Evolutionary conservation across 2,113 vertebrate genomes (phyloP), one percentile per base, ranked within the genome.

Genomic region (Hippocampus mohnikei): DNA sequence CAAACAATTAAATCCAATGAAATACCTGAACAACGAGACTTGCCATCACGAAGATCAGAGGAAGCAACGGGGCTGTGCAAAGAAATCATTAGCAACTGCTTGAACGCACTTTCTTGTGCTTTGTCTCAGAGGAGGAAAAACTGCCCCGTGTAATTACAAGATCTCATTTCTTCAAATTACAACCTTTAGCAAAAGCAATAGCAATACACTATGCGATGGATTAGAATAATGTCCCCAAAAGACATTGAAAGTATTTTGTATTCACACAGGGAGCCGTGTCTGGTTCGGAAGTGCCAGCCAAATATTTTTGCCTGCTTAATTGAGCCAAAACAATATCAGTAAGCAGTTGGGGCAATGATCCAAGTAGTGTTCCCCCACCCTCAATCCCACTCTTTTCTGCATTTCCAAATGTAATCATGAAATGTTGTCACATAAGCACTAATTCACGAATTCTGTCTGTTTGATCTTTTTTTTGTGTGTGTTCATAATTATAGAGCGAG

Each of bases 131-230:
- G 13, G 41, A 65, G 41, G 13, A 65, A 44, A 60, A 44, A 13
- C 40, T 25, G 12, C 12, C n/a, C 10, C 11, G 21, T 42, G 40
- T 64, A 64, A 61, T 61, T 64, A 41, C 41, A 64, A 64, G 15
- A 6, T 16, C 13, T 16, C 61, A 63, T 65, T 61, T 16, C 44
- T 65, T 65, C 41, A 65, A 65, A 65, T 44, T 65, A 65, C 41
- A 44, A 65, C 62, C 23, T 64, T 44, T 18, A 64, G 13, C 40
- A 18, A 46, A 23, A n/a, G 40, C n/a, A 44, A 44, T 65, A 41
- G 25, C 6, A 23, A 40, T 65, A 16, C 21, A 65, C n/a, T 8
- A 41, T 65, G n/a, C n/a, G 16, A 25, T 44, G 37, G 37, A 20
- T 60, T 13, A 33, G 12, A 18, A 29, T 16, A 29, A 60, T 60